phyloP scores from a whole-genome alignment of 2,797 vertebrate genomes.

The Enteromius afrohamiltoni region DNA sequence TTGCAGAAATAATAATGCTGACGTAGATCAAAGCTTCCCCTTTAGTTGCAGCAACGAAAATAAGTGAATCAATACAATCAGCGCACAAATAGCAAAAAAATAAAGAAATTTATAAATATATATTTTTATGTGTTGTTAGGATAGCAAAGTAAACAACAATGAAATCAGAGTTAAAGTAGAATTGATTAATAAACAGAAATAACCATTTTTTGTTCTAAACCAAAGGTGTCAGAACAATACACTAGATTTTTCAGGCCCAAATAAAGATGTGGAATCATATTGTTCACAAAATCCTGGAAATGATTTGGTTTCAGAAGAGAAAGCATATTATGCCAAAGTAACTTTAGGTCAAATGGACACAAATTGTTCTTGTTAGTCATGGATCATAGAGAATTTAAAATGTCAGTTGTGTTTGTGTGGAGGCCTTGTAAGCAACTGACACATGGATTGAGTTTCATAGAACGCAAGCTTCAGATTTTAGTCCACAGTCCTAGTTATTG shows the following conservation, averaged over 20 bases:
- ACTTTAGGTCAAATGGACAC: conserved; percentile 19
- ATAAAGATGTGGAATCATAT: background rate
- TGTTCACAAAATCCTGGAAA: background rate
- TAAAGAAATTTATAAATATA: too few species aligned
- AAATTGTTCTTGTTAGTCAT: background rate
- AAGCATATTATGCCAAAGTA: background rate
- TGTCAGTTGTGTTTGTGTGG: background rate
- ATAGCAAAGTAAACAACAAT: background rate
- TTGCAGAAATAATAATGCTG: background rate
- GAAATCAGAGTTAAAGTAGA: background rate
- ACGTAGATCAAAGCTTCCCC: background rate
- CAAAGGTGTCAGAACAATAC: background rate
- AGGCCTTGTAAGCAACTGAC: background rate
- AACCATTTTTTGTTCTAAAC: background rate
- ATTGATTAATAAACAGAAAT: background rate
- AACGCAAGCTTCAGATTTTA: background rate
- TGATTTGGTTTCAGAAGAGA: conserved; percentile 17
- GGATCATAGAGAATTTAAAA: conserved; percentile 14
- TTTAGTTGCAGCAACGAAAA: background rate
- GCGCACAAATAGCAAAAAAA: background rate
- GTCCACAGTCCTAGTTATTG: background rate
- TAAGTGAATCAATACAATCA: background rate
- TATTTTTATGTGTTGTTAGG: background rate
- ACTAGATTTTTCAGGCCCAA: background rate
- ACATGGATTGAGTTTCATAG: conserved; percentile 19